These are phyloP conservation scores for Lordiphosa fenestrarum DNA, from an alignment of 2,888 invertebrate genomes.

Conservation along the genomic window DNA sequence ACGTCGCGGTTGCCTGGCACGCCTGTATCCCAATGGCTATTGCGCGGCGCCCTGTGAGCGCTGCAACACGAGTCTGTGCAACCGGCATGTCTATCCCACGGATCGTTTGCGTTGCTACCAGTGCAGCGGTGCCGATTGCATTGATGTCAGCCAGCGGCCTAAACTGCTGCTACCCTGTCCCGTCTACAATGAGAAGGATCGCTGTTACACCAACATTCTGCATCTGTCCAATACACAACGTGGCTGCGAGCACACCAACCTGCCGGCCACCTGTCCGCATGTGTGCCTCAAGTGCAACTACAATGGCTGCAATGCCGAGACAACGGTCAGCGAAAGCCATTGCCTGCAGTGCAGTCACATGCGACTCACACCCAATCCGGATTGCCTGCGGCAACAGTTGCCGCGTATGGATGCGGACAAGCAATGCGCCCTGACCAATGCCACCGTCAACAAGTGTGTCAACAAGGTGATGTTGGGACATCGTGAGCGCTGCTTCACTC, in stretches of 20 bases:
- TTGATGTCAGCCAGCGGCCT: slow-evolving; percentile 52
- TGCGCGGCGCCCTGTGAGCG: slow-evolving; percentile 70
- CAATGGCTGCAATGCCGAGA: slow-evolving; percentile 68
- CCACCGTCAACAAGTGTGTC: slow-evolving; percentile 49
- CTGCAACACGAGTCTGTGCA: slow-evolving; percentile 71
- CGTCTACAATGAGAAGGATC: slow-evolving; percentile 60
- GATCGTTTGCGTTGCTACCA: slow-evolving; percentile 72
- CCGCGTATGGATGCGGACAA: not conserved
- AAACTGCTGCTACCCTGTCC: slow-evolving; percentile 65
- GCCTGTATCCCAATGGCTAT: slow-evolving; percentile 62
- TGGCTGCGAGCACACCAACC: slow-evolving; percentile 68
- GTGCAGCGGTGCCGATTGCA: slow-evolving; percentile 67
- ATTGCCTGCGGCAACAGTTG: slow-evolving; percentile 59
- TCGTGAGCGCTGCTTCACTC: slow-evolving; percentile 65
- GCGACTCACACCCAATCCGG: slow-evolving; percentile 41
- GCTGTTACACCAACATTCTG: slow-evolving; percentile 72
- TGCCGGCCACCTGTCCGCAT: slow-evolving; percentile 56
- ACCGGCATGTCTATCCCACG: slow-evolving; percentile 65
- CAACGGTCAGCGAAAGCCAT: slow-evolving; percentile 53
- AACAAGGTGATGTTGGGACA: slow-evolving; percentile 73
- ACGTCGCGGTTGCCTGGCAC: slow-evolving; percentile 68
- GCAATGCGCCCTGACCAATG: slow-evolving; percentile 50
- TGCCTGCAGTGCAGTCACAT: slow-evolving; percentile 63
- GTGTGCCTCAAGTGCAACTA: slow-evolving; percentile 75
- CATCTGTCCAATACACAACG: slow-evolving; percentile 61